phyloP scores from a whole-genome alignment of 2,113 vertebrate genomes.

The Sinocyclocheilus anshuiensis region DNA sequence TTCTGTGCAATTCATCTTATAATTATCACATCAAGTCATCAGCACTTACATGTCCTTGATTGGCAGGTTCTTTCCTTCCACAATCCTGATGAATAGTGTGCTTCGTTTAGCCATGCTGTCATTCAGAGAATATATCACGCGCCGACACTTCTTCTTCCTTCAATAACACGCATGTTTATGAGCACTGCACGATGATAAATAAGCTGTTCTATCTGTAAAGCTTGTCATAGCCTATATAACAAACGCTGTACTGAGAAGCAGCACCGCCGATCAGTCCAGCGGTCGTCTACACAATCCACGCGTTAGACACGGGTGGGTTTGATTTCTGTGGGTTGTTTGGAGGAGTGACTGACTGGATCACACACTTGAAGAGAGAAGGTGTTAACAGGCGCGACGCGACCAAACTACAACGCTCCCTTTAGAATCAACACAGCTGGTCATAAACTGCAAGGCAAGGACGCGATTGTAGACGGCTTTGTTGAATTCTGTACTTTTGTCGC shows the following conservation, averaged over 20 bases:
- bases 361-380: not conserved
- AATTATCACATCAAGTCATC: not conserved
- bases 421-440: not conserved
- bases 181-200: not conserved
- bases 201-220: not conserved
- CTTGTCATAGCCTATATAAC: not conserved
- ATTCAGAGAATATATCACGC: conserved; percentile 22
- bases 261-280: not conserved
- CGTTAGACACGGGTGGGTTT: conserved; percentile 2
- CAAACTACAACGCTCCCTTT: not conserved
- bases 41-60: conserved; percentile 85
- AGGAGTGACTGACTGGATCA: conserved; percentile 27
- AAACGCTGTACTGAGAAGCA: not conserved
- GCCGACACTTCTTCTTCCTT: conserved; percentile 39
- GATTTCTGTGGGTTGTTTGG: conserved; percentile 13
- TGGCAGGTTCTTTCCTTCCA: conserved; percentile 83
- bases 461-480: not conserved
- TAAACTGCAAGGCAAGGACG: not conserved
- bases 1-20: not conserved
- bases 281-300: conserved; percentile 24
- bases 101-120: conserved; percentile 76
- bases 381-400: conserved; percentile 1
- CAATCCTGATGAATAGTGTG: conserved; percentile 80
- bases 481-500: not conserved
- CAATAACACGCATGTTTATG: conserved; percentile 7